Evolutionary conservation across 2,888 invertebrate species (phyloP).

Genomic region (Pilophorus perplexus): DNA sequence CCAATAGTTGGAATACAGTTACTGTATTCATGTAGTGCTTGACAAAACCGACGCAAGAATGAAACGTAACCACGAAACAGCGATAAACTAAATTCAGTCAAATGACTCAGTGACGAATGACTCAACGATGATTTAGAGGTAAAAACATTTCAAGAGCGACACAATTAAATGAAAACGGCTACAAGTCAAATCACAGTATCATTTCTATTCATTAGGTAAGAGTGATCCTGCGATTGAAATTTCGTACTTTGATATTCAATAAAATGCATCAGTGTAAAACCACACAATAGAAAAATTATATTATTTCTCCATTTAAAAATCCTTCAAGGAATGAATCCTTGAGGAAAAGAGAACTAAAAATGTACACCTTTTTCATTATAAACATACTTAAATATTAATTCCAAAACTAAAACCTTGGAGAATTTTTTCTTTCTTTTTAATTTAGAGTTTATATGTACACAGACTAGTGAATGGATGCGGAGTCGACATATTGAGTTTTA

Average conservation of each 20-base stretch:
- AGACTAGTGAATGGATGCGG: conserved; percentile 26
- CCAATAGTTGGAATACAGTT: neutral
- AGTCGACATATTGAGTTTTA: no score
- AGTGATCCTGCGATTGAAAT: neutral
- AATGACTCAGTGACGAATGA: neutral
- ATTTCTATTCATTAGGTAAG: neutral
- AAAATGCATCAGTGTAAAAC: conserved; percentile 8
- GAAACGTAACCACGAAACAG: neutral
- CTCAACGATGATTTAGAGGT: neutral
- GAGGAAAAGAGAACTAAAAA: neutral
- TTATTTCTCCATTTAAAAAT: conserved; percentile 6
- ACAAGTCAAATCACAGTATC: neutral
- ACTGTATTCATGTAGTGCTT: neutral
- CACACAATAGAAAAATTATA: conserved; percentile 1
- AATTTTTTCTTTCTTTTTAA: no score
- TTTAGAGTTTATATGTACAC: conserved; percentile 17
- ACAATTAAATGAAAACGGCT: neutral
- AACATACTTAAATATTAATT: conserved; percentile 10
- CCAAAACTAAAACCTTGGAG: no score
- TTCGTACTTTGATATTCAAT: no score
- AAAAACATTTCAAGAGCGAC: neutral
- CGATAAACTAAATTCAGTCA: neutral
- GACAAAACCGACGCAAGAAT: neutral
- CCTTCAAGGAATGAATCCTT: neutral
- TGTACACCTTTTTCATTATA: conserved; percentile 1